Conservation (phyloP, 1,140 invertebrate species). For the Acromyrmex heyeri region DNA sequence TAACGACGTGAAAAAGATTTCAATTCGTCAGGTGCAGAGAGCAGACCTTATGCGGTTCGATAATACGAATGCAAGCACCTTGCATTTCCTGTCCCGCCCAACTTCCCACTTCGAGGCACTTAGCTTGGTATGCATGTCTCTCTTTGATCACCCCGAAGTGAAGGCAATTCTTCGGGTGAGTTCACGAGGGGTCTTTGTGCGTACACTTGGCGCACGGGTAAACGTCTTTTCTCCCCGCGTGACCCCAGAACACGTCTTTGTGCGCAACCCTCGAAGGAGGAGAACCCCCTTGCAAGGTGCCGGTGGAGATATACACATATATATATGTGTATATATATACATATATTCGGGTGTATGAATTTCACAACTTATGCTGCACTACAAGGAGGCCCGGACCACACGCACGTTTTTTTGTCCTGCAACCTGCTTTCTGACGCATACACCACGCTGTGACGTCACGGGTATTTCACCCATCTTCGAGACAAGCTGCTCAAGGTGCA, state of each 20-base stretch:
- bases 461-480: conserved; percentile 64
- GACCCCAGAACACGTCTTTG: conserved; percentile 68
- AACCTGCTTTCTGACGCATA: conserved; percentile 73
- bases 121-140: conserved; percentile 1
- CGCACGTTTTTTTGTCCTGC: conserved; percentile 41
- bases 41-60: neutral
- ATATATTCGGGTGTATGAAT: conserved; percentile 66
- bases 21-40: conserved; percentile 1
- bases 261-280: conserved; percentile 48
- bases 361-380: conserved; percentile 34
- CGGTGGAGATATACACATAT: conserved; percentile 38
- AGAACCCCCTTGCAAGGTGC: conserved; percentile 47
- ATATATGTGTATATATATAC: too few relatives aligned
- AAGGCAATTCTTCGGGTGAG: conserved; percentile 7
- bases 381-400: conserved; percentile 6
- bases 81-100: conserved; percentile 50
- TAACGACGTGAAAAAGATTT: neutral
- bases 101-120: conserved; percentile 11
- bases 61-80: conserved; percentile 58
- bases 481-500: conserved; percentile 61
- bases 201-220: conserved; percentile 8
- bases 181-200: conserved; percentile 16
- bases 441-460: conserved; percentile 71
- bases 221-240: conserved; percentile 35
- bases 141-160: conserved; percentile 23